Conservation (phyloP, 2,888 invertebrate genomes). For the Drosophila rubida region DNA sequence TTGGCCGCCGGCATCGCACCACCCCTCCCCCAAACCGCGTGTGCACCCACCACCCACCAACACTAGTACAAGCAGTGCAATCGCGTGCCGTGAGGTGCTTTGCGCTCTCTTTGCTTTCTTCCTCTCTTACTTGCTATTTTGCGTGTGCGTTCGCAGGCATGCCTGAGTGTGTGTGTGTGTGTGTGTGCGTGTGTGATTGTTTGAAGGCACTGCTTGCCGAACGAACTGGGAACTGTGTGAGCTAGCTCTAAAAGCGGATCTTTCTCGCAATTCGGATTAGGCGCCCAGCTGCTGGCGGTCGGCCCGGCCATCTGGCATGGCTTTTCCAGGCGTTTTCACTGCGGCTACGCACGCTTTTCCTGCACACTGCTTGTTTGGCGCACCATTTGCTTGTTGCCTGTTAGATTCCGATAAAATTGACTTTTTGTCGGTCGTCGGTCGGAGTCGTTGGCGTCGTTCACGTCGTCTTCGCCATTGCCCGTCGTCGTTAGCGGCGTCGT, state of each 20-base stretch:
- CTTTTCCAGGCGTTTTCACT: slow-evolving; percentile 54
- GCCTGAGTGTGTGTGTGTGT: not conserved
- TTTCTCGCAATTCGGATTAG: slow-evolving; percentile 82
- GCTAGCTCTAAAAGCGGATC: slow-evolving; percentile 83
- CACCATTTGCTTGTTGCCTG: slow-evolving; percentile 70
- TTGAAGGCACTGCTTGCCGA: slow-evolving; percentile 29
- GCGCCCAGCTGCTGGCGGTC: slow-evolving; percentile 68
- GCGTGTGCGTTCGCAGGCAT: not conserved
- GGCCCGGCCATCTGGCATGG: slow-evolving; percentile 15
- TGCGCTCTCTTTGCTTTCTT: slow-evolving; percentile 22
- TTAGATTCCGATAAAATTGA: slow-evolving; percentile 82
- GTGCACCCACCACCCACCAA: slow-evolving; percentile 22
- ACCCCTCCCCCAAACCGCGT: not conserved
- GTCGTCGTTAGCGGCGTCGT: slow-evolving; percentile 6
- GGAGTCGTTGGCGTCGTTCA: slow-evolving; percentile 8
- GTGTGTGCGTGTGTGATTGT: slow-evolving; percentile 21
- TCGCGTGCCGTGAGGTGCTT: slow-evolving; percentile 22
- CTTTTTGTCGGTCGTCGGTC: slow-evolving; percentile 73
- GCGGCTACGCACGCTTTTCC: slow-evolving; percentile 47
- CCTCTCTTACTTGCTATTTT: slow-evolving; percentile 8
- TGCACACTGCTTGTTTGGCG: slow-evolving; percentile 28
- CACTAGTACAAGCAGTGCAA: slow-evolving; percentile 22
- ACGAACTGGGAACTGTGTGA: slow-evolving; percentile 18
- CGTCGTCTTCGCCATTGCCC: slow-evolving; percentile 11
- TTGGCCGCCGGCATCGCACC: not conserved